Conservation (phyloP, 2,888 invertebrate genomes). For the Agonopterix arenella region DNA sequence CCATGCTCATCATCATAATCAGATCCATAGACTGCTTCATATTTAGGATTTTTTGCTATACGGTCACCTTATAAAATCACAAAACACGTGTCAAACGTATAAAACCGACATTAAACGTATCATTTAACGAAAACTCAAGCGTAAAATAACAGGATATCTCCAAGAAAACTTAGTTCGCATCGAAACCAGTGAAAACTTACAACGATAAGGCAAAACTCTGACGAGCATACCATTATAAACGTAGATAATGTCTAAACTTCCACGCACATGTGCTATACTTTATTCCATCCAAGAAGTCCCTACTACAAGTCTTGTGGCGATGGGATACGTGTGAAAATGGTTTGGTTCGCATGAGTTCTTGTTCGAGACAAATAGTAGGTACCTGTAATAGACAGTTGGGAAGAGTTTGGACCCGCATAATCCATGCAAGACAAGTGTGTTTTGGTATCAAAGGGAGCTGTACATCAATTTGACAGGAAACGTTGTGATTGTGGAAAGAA, state of each 20-base stretch:
- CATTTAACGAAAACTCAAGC: background rate
- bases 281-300: too few relatives aligned
- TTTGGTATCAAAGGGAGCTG: too few relatives aligned
- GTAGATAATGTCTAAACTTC: conserved; percentile 15
- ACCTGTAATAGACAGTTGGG: conserved; percentile 2
- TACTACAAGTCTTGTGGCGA: too few relatives aligned
- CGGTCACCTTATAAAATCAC: too few relatives aligned
- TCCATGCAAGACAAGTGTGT: background rate
- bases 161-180: background rate
- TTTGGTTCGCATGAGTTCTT: too few relatives aligned
- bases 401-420: conserved; percentile 9
- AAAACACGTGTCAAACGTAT: too few relatives aligned
- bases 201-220: conserved; percentile 10
- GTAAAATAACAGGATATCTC: background rate
- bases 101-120: background rate
- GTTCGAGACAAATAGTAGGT: background rate
- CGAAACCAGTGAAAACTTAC: conserved; percentile 4
- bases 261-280: conserved; percentile 9
- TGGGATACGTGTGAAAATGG: too few relatives aligned
- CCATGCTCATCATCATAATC: too few relatives aligned
- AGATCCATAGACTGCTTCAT: too few relatives aligned
- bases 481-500: too few relatives aligned
- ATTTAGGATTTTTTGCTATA: too few relatives aligned
- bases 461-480: too few relatives aligned
- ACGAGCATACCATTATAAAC: conserved; percentile 10